Percentiles rank a stretch among this genome's conserved stretches.
These are phyloP conservation scores for Nothobranchius kuhntae DNA, from an alignment of 2,113 vertebrate genomes.

Conservation along the genomic window DNA sequence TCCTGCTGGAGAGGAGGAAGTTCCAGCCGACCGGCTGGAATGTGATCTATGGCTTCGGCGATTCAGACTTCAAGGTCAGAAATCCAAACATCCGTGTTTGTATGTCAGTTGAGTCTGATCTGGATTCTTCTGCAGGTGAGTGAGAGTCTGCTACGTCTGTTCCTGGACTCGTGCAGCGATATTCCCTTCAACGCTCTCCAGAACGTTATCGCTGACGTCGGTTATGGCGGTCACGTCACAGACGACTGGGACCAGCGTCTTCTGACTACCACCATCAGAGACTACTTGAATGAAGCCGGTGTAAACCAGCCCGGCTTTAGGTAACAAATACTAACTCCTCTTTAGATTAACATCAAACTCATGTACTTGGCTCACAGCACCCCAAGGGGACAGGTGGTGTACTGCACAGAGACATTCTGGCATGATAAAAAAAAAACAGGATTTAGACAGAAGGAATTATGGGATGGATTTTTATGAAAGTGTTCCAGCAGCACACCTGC, in stretches of 20 bases:
- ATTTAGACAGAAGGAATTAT: no score
- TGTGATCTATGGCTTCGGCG: conserved; percentile 87
- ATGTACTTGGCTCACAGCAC: no score
- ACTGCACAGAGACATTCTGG: no score
- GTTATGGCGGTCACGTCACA: conserved; percentile 89
- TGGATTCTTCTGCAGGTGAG: conserved; percentile 74
- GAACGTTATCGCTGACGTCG: conserved; percentile 87
- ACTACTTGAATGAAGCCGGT: conserved; percentile 85
- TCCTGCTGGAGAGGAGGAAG: conserved; percentile 88
- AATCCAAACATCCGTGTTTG: no score
- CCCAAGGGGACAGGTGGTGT: no score
- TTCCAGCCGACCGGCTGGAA: conserved; percentile 92
- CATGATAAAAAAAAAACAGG: no score
- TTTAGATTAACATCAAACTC: no score
- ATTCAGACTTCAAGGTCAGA: conserved; percentile 90
- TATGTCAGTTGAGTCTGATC: no score
- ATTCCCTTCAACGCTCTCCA: conserved; percentile 75
- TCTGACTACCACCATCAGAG: conserved; percentile 87
- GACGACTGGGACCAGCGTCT: conserved; percentile 90
- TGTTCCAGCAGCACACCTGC: no score
- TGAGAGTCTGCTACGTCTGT: conserved; percentile 85
- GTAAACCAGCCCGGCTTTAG: conserved; percentile 77
- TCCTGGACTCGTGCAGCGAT: conserved; percentile 86
- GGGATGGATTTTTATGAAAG: no score
- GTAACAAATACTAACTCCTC: conserved; percentile 62